A percentile compares a stretch with the other conserved stretches of the same genome.
phyloP scores from a whole-genome alignment of 2,888 invertebrate species.

The Blastobasis lacticolella region DNA sequence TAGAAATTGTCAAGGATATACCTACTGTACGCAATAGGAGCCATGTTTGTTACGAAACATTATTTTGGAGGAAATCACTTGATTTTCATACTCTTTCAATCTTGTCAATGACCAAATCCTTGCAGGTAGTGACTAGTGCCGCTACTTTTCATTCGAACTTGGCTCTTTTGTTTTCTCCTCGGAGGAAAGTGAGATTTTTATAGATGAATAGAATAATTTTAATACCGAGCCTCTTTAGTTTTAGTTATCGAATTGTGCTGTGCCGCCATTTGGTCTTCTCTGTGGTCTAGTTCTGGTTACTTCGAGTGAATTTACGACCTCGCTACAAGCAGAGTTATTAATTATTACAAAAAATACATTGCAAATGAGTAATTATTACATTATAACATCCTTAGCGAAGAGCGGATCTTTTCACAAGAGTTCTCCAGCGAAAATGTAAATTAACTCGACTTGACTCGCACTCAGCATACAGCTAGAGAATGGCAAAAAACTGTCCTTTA shows the following conservation, averaged over 20 bases:
- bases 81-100: conserved; percentile 8
- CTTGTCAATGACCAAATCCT: conserved; percentile 22
- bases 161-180: conserved; percentile 28
- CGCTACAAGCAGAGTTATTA: too few species aligned
- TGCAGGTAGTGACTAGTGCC: conserved; percentile 14
- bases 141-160: conserved; percentile 22
- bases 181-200: conserved; percentile 47
- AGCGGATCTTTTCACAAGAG: too few species aligned
- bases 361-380: too few species aligned
- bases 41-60: conserved; percentile 23
- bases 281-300: background rate
- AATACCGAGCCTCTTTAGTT: conserved; percentile 38
- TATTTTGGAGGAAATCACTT: conserved; percentile 13
- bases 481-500: too few species aligned
- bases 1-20: too few species aligned
- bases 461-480: too few species aligned
- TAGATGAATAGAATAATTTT: conserved; percentile 31
- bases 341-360: too few species aligned
- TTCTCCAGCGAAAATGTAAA: too few species aligned
- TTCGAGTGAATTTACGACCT: background rate
- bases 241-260: background rate
- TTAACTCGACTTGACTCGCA: too few species aligned
- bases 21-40: conserved; percentile 7
- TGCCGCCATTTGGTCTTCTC: background rate
- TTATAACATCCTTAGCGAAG: too few species aligned